These are phyloP conservation scores for Seira musarum DNA, from an alignment of 2,888 invertebrate species.

Conservation along the genomic window DNA sequence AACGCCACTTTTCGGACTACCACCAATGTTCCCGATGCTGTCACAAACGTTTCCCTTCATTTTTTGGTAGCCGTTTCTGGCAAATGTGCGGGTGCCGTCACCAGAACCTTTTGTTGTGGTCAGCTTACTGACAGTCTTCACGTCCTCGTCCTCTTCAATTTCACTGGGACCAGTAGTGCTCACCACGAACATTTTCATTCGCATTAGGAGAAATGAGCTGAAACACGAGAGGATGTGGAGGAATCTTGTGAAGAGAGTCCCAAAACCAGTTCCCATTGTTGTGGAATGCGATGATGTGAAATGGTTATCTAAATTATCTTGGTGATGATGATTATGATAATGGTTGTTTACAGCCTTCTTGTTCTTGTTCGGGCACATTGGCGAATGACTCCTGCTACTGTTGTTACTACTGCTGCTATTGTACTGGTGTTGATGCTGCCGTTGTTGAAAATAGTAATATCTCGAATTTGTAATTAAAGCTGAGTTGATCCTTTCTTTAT, in stretches of 20 bases:
- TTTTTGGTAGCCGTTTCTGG: slow-evolving; percentile 36
- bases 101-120: slow-evolving; percentile 54
- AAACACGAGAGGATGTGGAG: slow-evolving; percentile 34
- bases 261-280: slow-evolving; percentile 17
- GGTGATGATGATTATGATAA: slow-evolving; percentile 29
- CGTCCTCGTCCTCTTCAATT: slow-evolving; percentile 37
- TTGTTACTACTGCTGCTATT: slow-evolving; percentile 33
- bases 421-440: slow-evolving; percentile 12
- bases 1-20: slow-evolving; percentile 38
- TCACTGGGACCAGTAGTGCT: too few species aligned
- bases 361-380: slow-evolving; percentile 59
- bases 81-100: slow-evolving; percentile 29
- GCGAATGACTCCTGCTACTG: slow-evolving; percentile 56
- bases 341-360: slow-evolving; percentile 52
- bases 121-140: slow-evolving; percentile 31
- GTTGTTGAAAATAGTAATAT: slow-evolving; percentile 17
- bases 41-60: slow-evolving; percentile 47
- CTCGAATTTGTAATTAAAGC: slow-evolving; percentile 27
- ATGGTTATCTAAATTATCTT: slow-evolving; percentile 2
- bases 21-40: slow-evolving; percentile 26
- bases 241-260: slow-evolving; percentile 40
- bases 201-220: slow-evolving; percentile 50
- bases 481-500: slow-evolving; percentile 66
- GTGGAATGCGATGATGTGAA: slow-evolving; percentile 8
- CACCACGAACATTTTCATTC: slow-evolving; percentile 49